phyloP scores from a whole-genome alignment of 2,113 vertebrate genomes.

The Solea senegalensis region DNA sequence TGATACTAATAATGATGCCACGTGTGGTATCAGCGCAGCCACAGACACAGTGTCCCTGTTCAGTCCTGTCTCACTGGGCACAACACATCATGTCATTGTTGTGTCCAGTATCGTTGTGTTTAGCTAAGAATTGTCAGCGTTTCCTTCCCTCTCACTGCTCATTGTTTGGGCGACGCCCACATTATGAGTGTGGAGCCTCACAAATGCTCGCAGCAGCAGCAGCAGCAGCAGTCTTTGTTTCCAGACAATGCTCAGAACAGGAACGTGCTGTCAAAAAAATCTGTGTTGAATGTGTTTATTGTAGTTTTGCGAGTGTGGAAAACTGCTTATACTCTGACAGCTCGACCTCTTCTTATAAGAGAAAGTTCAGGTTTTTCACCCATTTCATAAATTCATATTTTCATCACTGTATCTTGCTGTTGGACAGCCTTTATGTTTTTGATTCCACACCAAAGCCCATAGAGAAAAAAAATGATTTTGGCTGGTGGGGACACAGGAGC shows the following conservation, averaged over 20 bases:
- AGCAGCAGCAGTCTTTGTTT: neutral
- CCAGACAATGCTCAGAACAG: neutral
- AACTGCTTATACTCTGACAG: no score
- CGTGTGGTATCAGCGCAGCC: no score
- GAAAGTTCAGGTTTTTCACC: no score
- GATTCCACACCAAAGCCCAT: no score
- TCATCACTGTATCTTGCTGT: no score
- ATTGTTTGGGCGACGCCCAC: conserved; percentile 7
- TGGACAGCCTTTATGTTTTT: no score
- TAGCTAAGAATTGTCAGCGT: conserved; percentile 13
- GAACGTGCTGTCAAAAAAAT: neutral
- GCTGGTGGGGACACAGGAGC: no score
- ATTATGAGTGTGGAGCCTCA: neutral
- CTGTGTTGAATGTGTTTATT: neutral
- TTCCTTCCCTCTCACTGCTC: conserved; percentile 18
- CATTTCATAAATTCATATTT: no score
- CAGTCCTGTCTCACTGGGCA: neutral
- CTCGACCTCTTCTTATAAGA: no score
- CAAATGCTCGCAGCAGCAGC: neutral
- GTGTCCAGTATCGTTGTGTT: neutral
- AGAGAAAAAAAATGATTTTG: no score
- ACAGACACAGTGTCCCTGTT: neutral
- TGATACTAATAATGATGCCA: no score
- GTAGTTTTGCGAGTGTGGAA: no score
- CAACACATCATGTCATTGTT: neutral